Conservation (phyloP, 2,888 invertebrate species). For the Philopedon plagiatum region DNA sequence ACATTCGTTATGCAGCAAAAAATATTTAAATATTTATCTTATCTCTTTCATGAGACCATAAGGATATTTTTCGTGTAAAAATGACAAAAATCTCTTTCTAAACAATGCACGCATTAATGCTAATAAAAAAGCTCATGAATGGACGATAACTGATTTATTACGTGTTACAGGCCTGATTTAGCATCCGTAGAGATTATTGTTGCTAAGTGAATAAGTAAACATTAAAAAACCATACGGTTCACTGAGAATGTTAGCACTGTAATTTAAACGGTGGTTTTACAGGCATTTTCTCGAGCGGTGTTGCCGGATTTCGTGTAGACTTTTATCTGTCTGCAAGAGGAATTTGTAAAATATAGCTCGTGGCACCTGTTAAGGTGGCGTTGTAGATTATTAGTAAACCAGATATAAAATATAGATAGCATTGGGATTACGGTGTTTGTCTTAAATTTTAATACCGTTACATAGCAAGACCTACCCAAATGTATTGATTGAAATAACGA, state of each 20-base stretch:
- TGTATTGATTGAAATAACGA: neutral
- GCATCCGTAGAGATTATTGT: conserved; percentile 34
- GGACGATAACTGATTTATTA: conserved; percentile 23
- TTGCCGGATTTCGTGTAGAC: neutral
- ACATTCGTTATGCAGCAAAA: too few species aligned
- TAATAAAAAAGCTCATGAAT: conserved; percentile 30
- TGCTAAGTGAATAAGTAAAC: conserved; percentile 43
- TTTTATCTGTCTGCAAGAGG: neutral
- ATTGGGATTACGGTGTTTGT: neutral
- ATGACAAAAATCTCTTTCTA: neutral
- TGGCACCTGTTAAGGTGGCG: neutral
- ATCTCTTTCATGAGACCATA: neutral
- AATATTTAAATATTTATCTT: too few species aligned
- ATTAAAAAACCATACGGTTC: conserved; percentile 32
- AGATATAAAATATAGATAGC: neutral
- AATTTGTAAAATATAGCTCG: neutral
- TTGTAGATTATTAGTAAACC: neutral
- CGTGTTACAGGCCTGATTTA: conserved; percentile 29
- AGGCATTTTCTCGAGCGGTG: conserved; percentile 9
- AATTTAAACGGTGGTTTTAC: conserved; percentile 30
- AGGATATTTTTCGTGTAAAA: neutral
- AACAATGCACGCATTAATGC: conserved; percentile 1
- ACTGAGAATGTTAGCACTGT: conserved; percentile 32
- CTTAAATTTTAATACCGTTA: neutral
- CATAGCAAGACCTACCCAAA: conserved; percentile 2